A percentile compares a stretch with the other conserved stretches of the same genome.
Conservation (phyloP, 1,140 invertebrate species). For the Leptinotarsa defecta region DNA sequence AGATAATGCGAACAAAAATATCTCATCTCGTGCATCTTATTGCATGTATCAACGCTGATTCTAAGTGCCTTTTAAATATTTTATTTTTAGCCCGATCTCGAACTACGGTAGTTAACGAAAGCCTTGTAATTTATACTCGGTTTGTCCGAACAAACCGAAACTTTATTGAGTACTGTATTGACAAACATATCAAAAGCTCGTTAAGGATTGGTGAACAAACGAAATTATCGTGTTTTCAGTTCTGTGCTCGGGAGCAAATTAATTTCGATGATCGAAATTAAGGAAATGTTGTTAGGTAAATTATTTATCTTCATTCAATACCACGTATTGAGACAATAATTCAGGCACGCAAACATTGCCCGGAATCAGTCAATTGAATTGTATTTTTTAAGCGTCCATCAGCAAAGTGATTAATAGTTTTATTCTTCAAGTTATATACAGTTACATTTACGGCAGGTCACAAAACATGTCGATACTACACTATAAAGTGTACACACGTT, state of each 20-base stretch:
- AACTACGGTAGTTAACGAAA: neutral
- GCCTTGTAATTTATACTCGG: neutral
- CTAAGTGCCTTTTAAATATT: slow-evolving; percentile 45
- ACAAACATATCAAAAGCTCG: slow-evolving; percentile 5
- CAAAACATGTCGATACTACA: too few species aligned
- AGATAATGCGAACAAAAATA: slow-evolving; percentile 5
- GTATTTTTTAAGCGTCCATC: neutral
- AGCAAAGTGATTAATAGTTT: too few species aligned
- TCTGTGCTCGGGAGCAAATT: neutral
- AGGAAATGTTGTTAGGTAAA: neutral
- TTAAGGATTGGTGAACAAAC: neutral
- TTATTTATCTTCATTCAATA: neutral
- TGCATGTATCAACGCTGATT: slow-evolving; percentile 31
- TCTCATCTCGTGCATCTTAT: slow-evolving; percentile 18
- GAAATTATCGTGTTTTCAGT: neutral
- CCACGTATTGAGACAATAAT: neutral
- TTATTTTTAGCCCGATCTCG: slow-evolving; percentile 25
- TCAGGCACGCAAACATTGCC: neutral
- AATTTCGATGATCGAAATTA: neutral
- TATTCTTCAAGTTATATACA: too few species aligned
- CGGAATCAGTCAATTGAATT: neutral
- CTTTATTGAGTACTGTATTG: neutral
- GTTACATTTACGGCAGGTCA: too few species aligned
- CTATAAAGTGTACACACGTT: too few species aligned
- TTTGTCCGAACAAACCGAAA: neutral